A percentile compares a stretch with the other conserved stretches of the same genome.
Evolutionary conservation across 2,797 vertebrate species (phyloP).

Genomic region (Phalloptychus januarius): DNA sequence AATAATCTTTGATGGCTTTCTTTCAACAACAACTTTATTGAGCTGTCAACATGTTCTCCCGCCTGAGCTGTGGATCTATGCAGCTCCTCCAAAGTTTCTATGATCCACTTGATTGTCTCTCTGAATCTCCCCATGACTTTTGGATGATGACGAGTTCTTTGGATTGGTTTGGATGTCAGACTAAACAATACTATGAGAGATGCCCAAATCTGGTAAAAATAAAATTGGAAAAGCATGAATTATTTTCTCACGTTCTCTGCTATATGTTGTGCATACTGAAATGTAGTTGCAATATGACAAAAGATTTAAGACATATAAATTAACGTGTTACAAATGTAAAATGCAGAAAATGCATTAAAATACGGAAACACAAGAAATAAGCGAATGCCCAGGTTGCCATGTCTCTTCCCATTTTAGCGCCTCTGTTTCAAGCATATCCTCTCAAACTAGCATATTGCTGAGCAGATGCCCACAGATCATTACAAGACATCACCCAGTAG

Average conservation of each 20-base stretch:
- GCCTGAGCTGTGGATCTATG: background rate
- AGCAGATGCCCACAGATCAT: constrained; percentile 66
- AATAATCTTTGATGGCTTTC: background rate
- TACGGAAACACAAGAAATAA: constrained; percentile 11
- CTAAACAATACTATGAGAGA: background rate
- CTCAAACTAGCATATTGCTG: constrained; percentile 61
- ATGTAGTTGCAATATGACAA: background rate
- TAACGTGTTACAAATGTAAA: background rate
- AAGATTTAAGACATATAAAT: background rate
- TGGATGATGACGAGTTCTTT: background rate
- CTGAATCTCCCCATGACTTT: background rate
- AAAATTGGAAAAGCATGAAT: background rate
- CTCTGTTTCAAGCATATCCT: constrained; percentile 47
- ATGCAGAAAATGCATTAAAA: constrained; percentile 20
- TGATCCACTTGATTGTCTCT: background rate
- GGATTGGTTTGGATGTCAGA: background rate
- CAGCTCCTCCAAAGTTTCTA: background rate
- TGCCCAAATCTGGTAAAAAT: background rate
- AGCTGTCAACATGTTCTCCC: background rate
- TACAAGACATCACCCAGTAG: constrained; percentile 57
- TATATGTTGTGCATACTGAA: background rate
- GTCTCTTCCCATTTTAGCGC: constrained; percentile 2
- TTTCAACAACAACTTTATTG: background rate
- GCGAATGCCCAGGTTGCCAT: background rate
- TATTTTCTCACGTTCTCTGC: background rate